These are phyloP conservation scores for Tridacna crocea DNA, from an alignment of 2,888 invertebrate genomes.

Conservation along the genomic window DNA sequence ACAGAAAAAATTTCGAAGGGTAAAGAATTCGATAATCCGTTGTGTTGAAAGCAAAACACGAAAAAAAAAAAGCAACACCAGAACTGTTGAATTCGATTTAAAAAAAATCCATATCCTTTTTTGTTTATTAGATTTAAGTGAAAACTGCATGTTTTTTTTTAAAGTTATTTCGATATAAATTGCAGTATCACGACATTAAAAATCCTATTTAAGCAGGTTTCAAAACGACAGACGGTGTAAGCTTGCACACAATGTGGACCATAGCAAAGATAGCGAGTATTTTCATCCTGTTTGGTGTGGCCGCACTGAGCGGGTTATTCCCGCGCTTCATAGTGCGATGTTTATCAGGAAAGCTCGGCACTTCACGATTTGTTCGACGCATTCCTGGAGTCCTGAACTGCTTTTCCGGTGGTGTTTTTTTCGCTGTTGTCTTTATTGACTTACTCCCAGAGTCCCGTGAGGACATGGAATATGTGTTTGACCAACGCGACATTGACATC, in stretches of 20 bases:
- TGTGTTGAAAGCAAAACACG: too few species aligned
- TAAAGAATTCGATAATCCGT: too few species aligned
- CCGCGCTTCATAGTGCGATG: slow-evolving; percentile 46
- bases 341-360: slow-evolving; percentile 35
- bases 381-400: slow-evolving; percentile 72
- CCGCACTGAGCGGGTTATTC: slow-evolving; percentile 55
- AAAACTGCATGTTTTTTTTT: too few species aligned
- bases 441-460: slow-evolving; percentile 82
- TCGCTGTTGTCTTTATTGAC: slow-evolving; percentile 83
- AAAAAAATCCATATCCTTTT: too few species aligned
- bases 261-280: slow-evolving; percentile 48
- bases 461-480: slow-evolving; percentile 66
- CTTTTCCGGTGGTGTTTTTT: slow-evolving; percentile 84
- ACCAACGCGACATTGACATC: slow-evolving; percentile 34
- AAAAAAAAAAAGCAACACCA: too few species aligned
- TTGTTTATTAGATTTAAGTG: too few species aligned
- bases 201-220: too few species aligned
- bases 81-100: too few species aligned
- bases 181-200: too few species aligned
- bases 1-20: too few species aligned
- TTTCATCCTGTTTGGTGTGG: slow-evolving; percentile 56
- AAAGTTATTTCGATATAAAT: too few species aligned
- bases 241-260: slow-evolving; percentile 18
- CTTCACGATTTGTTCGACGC: slow-evolving; percentile 31
- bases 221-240: too few species aligned